Conservation (phyloP, 2,113 vertebrate species). For the Mystacornis crossleyi region DNA sequence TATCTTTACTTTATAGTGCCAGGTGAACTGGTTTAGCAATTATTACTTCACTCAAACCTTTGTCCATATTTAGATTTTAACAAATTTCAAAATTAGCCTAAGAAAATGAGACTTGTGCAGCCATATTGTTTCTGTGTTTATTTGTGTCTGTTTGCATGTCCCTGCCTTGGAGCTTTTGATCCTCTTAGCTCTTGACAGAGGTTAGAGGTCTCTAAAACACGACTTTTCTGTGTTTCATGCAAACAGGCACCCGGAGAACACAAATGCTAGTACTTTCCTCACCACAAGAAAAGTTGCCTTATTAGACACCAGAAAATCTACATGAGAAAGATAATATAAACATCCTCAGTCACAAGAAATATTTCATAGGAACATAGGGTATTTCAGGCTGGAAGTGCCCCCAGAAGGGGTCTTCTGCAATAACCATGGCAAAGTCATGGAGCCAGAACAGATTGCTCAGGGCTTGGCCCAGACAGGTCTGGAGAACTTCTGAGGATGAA, state of each 20-base stretch:
- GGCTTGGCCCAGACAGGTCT: background rate
- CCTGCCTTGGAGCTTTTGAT: background rate
- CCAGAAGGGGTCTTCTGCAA: background rate
- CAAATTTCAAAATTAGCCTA: background rate
- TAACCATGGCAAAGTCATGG: background rate
- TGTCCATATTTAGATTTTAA: background rate
- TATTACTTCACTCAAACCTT: background rate
- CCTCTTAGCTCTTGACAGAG: background rate
- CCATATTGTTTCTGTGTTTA: rapidly evolving
- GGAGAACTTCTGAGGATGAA: background rate
- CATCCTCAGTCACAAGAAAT: background rate
- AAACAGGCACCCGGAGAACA: background rate
- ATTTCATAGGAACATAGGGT: background rate
- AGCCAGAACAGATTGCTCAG: background rate
- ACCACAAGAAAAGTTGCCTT: background rate
- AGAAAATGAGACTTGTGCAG: background rate
- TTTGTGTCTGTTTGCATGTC: background rate
- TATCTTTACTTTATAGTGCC: background rate
- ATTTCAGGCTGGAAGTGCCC: background rate
- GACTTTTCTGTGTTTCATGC: background rate
- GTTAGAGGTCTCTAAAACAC: background rate
- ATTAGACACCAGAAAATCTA: background rate
- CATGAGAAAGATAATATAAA: background rate
- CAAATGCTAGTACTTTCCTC: background rate
- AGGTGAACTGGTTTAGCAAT: background rate